Evolutionary conservation across 2,797 vertebrate species (phyloP).

Genomic region (Phrynocephalus guinanensis): DNA sequence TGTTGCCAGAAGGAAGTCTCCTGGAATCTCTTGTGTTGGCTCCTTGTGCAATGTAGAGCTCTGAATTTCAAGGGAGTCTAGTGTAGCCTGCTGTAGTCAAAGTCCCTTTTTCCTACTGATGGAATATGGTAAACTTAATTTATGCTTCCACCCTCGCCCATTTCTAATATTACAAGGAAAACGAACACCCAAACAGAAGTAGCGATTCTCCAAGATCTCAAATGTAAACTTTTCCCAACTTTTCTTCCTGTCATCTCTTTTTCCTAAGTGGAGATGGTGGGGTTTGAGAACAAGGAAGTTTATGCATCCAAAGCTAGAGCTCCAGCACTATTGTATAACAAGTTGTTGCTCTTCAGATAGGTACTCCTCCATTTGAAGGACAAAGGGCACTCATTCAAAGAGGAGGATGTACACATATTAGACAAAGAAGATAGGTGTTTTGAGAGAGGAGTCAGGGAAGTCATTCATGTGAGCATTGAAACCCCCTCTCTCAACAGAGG

Average conservation of each 20-base stretch:
- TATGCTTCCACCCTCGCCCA: not conserved
- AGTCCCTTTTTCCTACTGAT: not conserved
- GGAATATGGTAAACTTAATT: not conserved
- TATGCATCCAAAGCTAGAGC: too few relatives aligned
- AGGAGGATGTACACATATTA: too few relatives aligned
- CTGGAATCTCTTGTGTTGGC: not conserved
- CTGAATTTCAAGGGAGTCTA: not conserved
- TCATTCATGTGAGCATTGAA: too few relatives aligned
- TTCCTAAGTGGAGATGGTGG: not conserved
- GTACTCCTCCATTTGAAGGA: not conserved
- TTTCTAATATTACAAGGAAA: not conserved
- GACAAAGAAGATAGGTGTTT: too few relatives aligned
- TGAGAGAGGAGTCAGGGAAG: too few relatives aligned
- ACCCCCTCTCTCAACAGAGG: too few relatives aligned
- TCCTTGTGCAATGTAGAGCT: not conserved
- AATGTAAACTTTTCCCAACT: not conserved
- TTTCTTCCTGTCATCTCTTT: not conserved
- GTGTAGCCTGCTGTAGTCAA: too few relatives aligned
- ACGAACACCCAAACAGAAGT: not conserved
- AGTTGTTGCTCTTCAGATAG: conserved; percentile 38
- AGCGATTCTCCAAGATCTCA: not conserved
- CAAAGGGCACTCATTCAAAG: too few relatives aligned
- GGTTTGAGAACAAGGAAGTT: not conserved
- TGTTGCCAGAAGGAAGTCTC: not conserved
- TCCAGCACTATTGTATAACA: not conserved